Evolutionary conservation across 2,797 vertebrate species (phyloP).

Genomic region (Gila robusta): DNA sequence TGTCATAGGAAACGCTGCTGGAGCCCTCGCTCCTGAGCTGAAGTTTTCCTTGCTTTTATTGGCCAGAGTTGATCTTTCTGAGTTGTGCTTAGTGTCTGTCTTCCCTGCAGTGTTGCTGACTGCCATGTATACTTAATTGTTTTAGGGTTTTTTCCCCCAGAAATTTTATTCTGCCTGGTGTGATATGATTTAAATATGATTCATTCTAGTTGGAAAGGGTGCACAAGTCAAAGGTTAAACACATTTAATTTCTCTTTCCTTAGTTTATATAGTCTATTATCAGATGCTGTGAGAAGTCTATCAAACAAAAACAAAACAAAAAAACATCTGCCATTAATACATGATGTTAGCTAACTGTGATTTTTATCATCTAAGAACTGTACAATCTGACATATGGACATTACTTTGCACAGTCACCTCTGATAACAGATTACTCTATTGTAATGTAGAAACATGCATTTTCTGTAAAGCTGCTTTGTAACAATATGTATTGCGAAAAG

Average conservation of each 20-base stretch:
- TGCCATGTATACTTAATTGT: neutral
- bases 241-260: neutral
- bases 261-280: neutral
- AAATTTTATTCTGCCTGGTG: neutral
- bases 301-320: neutral
- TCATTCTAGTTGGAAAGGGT: neutral
- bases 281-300: neutral
- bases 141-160: neutral
- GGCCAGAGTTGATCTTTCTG: conserved; percentile 59
- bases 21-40: conserved; percentile 56
- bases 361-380: neutral
- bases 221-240: neutral
- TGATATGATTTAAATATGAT: neutral
- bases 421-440: neutral
- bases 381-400: neutral
- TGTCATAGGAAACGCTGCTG: conserved; percentile 62
- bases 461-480: neutral
- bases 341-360: neutral
- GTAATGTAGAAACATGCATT: neutral
- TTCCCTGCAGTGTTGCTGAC: conserved; percentile 51
- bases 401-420: neutral
- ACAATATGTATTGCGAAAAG: no score
- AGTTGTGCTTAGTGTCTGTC: conserved; percentile 64
- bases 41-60: conserved; percentile 68
- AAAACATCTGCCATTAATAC: neutral